These are phyloP conservation scores for Agrotis exclamationis DNA, from an alignment of 2,888 invertebrate species.

Conservation along the genomic window DNA sequence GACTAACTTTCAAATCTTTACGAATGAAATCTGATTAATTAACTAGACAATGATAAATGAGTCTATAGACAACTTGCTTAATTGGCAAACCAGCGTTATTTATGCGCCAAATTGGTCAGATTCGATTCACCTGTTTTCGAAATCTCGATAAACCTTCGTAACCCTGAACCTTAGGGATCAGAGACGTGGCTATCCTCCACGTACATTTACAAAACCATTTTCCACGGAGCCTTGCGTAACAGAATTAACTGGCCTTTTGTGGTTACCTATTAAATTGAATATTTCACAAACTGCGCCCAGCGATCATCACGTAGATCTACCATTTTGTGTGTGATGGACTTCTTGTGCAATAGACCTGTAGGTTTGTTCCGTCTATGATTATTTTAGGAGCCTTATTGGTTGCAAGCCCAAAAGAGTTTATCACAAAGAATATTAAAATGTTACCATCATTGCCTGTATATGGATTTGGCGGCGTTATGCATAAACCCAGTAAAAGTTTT, in stretches of 20 bases:
- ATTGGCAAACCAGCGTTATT: neutral
- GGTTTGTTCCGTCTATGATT: slow-evolving; percentile 25
- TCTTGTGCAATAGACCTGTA: slow-evolving; percentile 46
- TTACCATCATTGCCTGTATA: neutral
- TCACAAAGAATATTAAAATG: neutral
- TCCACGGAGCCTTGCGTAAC: slow-evolving; percentile 46
- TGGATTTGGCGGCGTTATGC: neutral
- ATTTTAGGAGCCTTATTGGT: slow-evolving; percentile 25
- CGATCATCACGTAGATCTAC: slow-evolving; percentile 67
- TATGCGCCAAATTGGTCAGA: neutral
- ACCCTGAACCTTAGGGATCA: slow-evolving; percentile 22
- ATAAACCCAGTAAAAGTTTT: neutral
- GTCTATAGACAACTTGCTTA: neutral
- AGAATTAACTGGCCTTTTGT: slow-evolving; percentile 60
- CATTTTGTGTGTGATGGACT: slow-evolving; percentile 57
- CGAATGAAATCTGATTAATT: neutral
- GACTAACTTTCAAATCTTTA: neutral
- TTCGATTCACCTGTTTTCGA: slow-evolving; percentile 7
- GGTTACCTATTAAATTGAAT: slow-evolving; percentile 65
- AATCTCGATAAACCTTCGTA: neutral
- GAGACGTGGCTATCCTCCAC: slow-evolving; percentile 14
- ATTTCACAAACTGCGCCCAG: slow-evolving; percentile 60
- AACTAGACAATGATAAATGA: neutral
- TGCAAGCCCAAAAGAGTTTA: neutral
- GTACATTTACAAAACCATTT: slow-evolving; percentile 43